A percentile compares a stretch with the other conserved stretches of the same genome.
Evolutionary conservation across 2,888 invertebrate species (phyloP).

Genomic region (Noctua pronuba): DNA sequence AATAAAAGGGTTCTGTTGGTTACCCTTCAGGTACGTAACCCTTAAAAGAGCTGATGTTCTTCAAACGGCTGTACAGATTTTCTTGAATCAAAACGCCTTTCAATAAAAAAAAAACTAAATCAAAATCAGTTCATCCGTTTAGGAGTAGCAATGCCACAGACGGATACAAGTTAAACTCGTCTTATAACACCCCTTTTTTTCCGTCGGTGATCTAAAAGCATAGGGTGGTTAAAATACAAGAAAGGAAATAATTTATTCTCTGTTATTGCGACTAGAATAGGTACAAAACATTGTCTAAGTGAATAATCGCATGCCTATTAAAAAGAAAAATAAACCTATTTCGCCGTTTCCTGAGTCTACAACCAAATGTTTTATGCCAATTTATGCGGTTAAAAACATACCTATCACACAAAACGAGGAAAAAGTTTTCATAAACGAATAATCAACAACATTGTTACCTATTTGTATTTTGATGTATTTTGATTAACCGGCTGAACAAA

Average conservation of each 20-base stretch:
- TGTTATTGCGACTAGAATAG: background rate
- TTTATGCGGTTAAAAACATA: background rate
- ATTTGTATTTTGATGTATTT: background rate
- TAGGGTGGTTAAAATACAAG: background rate
- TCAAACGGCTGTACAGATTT: background rate
- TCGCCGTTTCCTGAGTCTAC: background rate
- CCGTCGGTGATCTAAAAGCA: background rate
- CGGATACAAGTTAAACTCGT: background rate
- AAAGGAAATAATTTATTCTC: background rate
- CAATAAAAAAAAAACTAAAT: background rate
- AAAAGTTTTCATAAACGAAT: conserved; percentile 9
- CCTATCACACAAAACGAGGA: conserved; percentile 5
- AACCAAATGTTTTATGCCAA: background rate
- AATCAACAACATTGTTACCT: background rate
- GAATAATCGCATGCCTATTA: background rate
- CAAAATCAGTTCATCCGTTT: background rate
- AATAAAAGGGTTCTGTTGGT: no score
- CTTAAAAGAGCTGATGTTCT: background rate
- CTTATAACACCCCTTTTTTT: background rate
- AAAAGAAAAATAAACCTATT: background rate
- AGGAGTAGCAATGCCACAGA: background rate
- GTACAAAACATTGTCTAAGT: background rate
- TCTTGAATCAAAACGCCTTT: background rate
- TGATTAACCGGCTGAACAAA: conserved; percentile 6
- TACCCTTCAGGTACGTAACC: background rate